Conservation (phyloP, 2,113 vertebrate species). For the Potamarius usumacintae region DNA sequence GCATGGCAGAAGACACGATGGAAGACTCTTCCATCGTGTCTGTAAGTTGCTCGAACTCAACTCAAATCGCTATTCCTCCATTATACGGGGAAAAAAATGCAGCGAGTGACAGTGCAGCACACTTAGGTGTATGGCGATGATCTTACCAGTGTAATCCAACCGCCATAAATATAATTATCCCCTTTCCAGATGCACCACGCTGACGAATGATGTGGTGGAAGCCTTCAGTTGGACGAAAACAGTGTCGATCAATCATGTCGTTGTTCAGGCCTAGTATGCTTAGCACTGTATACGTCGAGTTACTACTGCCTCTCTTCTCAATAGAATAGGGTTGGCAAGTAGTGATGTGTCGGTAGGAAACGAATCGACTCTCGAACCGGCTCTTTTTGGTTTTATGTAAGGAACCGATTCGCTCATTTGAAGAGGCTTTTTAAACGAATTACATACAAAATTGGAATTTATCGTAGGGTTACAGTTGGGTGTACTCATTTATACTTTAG, state of each 20-base stretch:
- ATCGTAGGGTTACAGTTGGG: no score
- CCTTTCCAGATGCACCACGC: background rate
- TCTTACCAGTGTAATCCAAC: constrained; percentile 12
- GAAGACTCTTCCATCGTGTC: background rate
- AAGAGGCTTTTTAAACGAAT: background rate
- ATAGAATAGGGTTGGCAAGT: background rate
- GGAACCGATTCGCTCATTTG: background rate
- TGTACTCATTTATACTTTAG: background rate
- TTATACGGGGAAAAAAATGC: background rate
- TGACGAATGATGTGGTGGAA: background rate
- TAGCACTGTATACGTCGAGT: background rate
- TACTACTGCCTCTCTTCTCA: background rate
- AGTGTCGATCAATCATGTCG: background rate
- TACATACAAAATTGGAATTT: no score
- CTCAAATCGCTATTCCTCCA: background rate
- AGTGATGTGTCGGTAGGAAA: background rate
- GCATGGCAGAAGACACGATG: background rate
- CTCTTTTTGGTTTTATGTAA: background rate
- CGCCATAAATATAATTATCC: background rate
- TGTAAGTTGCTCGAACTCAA: background rate
- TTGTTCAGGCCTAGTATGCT: background rate
- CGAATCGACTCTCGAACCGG: background rate
- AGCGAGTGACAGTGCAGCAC: background rate
- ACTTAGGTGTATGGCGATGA: background rate
- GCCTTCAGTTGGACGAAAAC: background rate